Evolutionary conservation across 2,797 vertebrate genomes (phyloP), one percentile per base, ranked within the genome.

Genomic region (Neosalanx taihuensis): DNA sequence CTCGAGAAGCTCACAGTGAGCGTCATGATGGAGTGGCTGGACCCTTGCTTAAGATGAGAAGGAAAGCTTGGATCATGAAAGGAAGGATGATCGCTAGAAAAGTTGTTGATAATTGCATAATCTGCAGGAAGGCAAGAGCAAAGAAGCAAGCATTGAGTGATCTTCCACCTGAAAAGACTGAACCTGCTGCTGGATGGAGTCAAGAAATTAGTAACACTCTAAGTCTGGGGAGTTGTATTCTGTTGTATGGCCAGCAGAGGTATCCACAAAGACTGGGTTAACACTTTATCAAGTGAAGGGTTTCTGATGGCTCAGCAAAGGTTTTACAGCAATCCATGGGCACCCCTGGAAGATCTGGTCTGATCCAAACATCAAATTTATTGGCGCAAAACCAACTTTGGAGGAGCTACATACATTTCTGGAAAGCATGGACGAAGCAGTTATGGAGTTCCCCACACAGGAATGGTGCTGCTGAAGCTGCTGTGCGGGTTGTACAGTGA

Each of bases 1-100:
- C 77, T 1, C 46, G 17, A 3, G 76, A 85, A 12, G 56, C 69
- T 9, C 78, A 83, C 26, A 4, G 29, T 30, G 67, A 23, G 3
- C 30, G 17, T 12, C 81, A 85, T 33, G 78, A 81, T 0, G 69
- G 74, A 4, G 66, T 80, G 20, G 77, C 81, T 1, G 76, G 66
- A 1, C 83, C 77, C 3, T 26, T 79, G n/a, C 72, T 83, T 9
- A 53, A 13, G 1, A 75, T 81, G 71, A 68, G 76, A 20, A 76
- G n/a, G 31, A 82, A 63, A n/a, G 84, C 67, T 1, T 83, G 78
- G 74, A 64, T 80, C 1, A 26, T 80, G 9, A 66, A 5, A 13
- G 81, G 76, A 1, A 56, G 73, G 3, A 78, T 46, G 26, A 15
- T 64, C 0, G 75, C 76, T 1, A 59, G 76, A 3, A 84, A 67